phyloP scores from a whole-genome alignment of 2,113 vertebrate genomes.

The Oplegnathus fasciatus region DNA sequence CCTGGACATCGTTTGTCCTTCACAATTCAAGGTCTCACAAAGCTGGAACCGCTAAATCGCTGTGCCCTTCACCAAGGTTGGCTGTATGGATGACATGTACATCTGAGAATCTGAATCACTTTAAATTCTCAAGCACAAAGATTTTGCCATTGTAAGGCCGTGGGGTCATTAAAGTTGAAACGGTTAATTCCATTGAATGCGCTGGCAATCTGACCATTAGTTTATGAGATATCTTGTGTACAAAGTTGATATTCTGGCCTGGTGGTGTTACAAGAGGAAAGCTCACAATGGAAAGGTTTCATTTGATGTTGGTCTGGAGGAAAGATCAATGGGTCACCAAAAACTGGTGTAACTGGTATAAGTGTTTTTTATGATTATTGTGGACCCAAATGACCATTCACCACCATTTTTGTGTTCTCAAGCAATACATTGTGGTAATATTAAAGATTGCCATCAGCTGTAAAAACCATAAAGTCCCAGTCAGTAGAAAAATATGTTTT shows the following conservation, averaged over 20 bases:
- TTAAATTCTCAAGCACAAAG: neutral
- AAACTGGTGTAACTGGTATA: neutral
- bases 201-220: neutral
- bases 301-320: neutral
- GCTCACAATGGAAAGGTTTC: neutral
- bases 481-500: neutral
- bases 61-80: neutral
- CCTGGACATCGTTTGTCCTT: slow-evolving; percentile 27
- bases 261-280: neutral
- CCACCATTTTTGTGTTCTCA: neutral
- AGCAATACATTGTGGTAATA: neutral
- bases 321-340: neutral
- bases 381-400: neutral
- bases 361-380: neutral
- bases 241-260: neutral
- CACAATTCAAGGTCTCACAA: slow-evolving; percentile 5
- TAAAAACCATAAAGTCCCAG: neutral
- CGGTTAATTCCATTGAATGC: neutral
- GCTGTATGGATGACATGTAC: neutral
- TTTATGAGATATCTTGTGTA: neutral
- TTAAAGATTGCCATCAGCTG: neutral
- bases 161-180: neutral
- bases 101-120: neutral
- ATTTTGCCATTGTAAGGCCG: neutral
- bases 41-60: neutral